Conservation (phyloP, 1,140 invertebrate species). For the Pantala flavescens region DNA sequence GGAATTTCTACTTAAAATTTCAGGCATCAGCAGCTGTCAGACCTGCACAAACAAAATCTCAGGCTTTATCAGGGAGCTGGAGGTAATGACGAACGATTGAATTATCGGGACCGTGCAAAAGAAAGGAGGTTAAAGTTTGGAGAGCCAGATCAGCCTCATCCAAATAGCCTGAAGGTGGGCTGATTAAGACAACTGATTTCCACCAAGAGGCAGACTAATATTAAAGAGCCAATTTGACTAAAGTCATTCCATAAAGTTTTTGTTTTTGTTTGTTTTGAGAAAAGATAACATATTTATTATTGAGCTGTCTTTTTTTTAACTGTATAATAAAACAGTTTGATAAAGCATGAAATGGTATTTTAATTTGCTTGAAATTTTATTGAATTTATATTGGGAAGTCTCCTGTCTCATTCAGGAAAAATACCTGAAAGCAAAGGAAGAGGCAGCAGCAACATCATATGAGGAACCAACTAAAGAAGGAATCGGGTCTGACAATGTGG, state of each 20-base stretch:
- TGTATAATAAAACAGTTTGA: too few relatives aligned
- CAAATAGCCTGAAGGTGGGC: slow-evolving; percentile 51
- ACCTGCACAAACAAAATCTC: slow-evolving; percentile 91
- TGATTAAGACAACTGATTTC: neutral
- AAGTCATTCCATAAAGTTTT: too few relatives aligned
- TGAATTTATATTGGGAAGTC: neutral
- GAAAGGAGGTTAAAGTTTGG: slow-evolving; percentile 92
- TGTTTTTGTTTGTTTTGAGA: too few relatives aligned
- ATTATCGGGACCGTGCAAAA: slow-evolving; percentile 89
- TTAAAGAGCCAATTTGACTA: too few relatives aligned
- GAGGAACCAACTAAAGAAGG: slow-evolving; percentile 57
- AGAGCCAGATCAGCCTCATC: slow-evolving; percentile 63
- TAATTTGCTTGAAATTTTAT: too few relatives aligned
- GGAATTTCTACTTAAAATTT: slow-evolving; percentile 5
- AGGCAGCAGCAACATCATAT: slow-evolving; percentile 37
- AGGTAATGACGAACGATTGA: slow-evolving; percentile 22
- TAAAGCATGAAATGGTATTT: too few relatives aligned
- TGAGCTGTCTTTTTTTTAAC: too few relatives aligned
- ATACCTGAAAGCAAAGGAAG: slow-evolving; percentile 47
- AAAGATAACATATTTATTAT: too few relatives aligned
- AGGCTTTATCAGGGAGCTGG: slow-evolving; percentile 12
- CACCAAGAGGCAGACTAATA: too few relatives aligned
- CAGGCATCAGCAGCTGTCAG: slow-evolving; percentile 84
- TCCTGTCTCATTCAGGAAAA: slow-evolving; percentile 36
- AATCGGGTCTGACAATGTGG: slow-evolving; percentile 80